These are phyloP conservation scores for Diplosoma virens DNA, from an alignment of 23 tunicate species.

Conservation along the genomic window DNA sequence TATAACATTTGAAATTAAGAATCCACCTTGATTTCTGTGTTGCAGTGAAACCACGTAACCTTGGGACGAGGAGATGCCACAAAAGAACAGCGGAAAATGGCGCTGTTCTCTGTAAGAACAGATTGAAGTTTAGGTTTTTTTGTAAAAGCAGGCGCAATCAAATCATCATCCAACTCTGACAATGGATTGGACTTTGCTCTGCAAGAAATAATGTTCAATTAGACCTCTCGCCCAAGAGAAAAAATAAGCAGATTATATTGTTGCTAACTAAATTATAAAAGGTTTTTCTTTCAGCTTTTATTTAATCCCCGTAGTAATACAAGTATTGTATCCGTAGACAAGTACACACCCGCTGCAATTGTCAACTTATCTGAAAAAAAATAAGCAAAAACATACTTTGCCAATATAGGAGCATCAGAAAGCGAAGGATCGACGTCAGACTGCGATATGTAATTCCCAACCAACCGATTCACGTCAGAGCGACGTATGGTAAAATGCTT, in stretches of 20 bases:
- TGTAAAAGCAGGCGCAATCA: conserved; percentile 73
- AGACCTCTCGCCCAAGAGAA: no score
- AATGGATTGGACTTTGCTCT: background rate
- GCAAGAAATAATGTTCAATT: no score
- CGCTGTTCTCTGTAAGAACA: conserved; percentile 35
- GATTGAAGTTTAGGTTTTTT: conserved; percentile 52
- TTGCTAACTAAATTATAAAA: no score
- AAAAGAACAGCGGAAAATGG: conserved; percentile 50
- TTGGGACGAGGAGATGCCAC: conserved; percentile 84
- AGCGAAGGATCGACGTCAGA: conserved; percentile 75
- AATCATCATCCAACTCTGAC: conserved; percentile 26
- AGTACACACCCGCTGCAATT: no score
- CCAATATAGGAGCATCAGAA: conserved; percentile 57
- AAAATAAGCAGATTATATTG: no score
- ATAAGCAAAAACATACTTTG: conserved; percentile 69
- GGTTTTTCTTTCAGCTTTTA: no score
- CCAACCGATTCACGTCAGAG: conserved; percentile 59
- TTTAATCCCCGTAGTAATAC: no score
- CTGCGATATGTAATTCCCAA: conserved; percentile 69
- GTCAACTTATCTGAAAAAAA: no score
- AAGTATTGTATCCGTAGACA: no score
- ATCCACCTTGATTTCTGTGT: conserved; percentile 62
- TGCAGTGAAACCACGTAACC: conserved; percentile 61
- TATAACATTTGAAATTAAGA: no score
- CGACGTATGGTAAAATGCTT: conserved; percentile 67